Base-by-base conservation (phyloP, 2,113 vertebrate genomes). In the Gobio gobio region DNA sequence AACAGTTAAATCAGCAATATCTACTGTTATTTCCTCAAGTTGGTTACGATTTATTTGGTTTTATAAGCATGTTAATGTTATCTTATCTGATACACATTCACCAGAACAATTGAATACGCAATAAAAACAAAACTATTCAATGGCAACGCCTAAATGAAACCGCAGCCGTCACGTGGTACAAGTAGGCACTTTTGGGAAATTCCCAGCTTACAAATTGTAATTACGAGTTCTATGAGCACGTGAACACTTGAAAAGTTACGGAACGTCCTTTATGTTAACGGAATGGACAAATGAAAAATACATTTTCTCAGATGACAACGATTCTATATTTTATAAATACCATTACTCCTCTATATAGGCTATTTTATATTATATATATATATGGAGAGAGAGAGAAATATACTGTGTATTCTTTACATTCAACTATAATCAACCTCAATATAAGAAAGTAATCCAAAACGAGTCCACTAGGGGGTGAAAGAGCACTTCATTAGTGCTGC, bases 391-490 rank as follows among this genome's bases (percentile, higher is more conserved):
- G n/a, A n/a, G n/a, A n/a, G n/a, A n/a, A n/a, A n/a, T n/a, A n/a
- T n/a, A n/a, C n/a, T n/a, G n/a, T 0, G 20, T 22, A 70, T 22
- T 36, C 16, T 33, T 63, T 1, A 22, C 26, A 33, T 33, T 33
- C 8, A 18, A 16, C 36, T 43, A 6, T 10, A 45, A 24, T 73
- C n/a, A 24, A 7, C 22, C 14, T 73, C 20, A 72, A 1, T 16
- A 16, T 66, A 3, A 43, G 36, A 22, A 22, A 43, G 66, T 40
- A 22, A 8, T 14, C 5, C 12, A 14, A 24, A 47, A 47, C 12
- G n/a, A 9, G 49, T 66, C 82, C 87, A 59, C 59, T 54, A 36
- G 82, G n/a, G 73, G 77, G 77, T 77, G 58, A 10, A 54, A 13
- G 68, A 81, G 70, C 26, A 76, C 77, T 68, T 33, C 9, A 26